phyloP scores from a whole-genome alignment of 2,888 invertebrate species.

The Hirtodrosophila cameraria region DNA sequence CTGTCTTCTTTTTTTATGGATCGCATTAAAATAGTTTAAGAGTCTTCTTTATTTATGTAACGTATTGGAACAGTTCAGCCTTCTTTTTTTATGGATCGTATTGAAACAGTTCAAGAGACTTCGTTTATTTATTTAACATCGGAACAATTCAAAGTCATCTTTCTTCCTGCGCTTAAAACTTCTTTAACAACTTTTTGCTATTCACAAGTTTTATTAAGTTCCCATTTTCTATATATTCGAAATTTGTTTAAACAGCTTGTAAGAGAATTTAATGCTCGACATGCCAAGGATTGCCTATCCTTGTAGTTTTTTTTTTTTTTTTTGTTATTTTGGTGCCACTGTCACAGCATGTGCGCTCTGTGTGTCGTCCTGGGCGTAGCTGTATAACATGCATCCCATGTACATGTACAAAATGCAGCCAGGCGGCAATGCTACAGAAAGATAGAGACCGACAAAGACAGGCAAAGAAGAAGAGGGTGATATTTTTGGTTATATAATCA shows the following conservation, averaged over 20 bases:
- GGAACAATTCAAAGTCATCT: too few relatives aligned
- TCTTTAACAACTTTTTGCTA: too few relatives aligned
- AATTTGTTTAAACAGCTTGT: not conserved
- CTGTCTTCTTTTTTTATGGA: too few relatives aligned
- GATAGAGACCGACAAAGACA: constrained; percentile 12
- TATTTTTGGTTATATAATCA: constrained; percentile 53
- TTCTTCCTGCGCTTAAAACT: too few relatives aligned
- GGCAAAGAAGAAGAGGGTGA: not conserved
- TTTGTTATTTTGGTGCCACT: constrained; percentile 29
- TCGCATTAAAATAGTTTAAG: too few relatives aligned
- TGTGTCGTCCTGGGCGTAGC: constrained; percentile 45
- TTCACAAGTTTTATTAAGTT: too few relatives aligned
- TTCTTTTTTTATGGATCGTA: too few relatives aligned
- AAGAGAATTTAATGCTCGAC: not conserved
- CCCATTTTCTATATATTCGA: too few relatives aligned
- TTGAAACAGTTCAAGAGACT: too few relatives aligned
- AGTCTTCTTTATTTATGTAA: too few relatives aligned
- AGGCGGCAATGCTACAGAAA: constrained; percentile 71
- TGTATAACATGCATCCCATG: constrained; percentile 64
- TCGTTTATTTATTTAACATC: too few relatives aligned
- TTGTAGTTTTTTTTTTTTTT: not conserved
- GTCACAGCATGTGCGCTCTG: constrained; percentile 55
- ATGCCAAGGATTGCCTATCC: not conserved
- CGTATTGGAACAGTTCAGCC: too few relatives aligned
- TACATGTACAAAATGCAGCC: constrained; percentile 69